Conservation (phyloP, 2,113 vertebrate genomes). For the Fukomys damarensis region DNA sequence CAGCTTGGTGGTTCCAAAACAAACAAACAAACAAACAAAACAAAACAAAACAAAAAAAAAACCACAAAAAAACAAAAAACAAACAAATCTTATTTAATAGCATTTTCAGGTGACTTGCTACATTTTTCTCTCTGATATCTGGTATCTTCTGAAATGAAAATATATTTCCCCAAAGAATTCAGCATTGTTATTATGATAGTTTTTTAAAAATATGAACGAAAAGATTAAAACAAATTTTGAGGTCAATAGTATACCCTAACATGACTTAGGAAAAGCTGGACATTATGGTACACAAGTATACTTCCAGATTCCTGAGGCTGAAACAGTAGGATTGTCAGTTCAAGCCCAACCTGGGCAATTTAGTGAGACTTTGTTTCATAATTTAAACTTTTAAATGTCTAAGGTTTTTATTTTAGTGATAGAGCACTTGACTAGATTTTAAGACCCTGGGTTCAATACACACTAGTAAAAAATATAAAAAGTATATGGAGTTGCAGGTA, state of each 20-base stretch:
- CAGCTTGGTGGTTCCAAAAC: no score
- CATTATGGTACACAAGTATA: not conserved
- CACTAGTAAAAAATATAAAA: not conserved
- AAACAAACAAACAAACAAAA: no score
- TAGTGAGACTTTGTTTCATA: not conserved
- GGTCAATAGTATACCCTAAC: not conserved
- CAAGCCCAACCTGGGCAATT: not conserved
- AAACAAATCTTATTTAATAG: not conserved
- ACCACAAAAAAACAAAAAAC: no score
- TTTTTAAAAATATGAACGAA: not conserved
- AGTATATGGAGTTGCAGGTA: not conserved
- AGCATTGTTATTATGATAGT: not conserved
- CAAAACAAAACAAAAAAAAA: no score
- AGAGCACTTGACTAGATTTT: not conserved
- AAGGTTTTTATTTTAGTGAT: not conserved
- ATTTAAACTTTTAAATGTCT: not conserved
- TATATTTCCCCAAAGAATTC: not conserved
- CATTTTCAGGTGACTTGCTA: not conserved
- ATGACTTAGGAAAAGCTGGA: not conserved
- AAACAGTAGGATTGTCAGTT: not conserved
- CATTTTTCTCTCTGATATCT: not conserved
- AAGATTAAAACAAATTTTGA: not conserved
- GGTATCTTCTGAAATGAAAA: not conserved
- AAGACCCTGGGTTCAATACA: not conserved
- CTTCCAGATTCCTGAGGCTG: not conserved